Conservation (phyloP, 2,888 invertebrate genomes). For the Mythimna loreyi region DNA sequence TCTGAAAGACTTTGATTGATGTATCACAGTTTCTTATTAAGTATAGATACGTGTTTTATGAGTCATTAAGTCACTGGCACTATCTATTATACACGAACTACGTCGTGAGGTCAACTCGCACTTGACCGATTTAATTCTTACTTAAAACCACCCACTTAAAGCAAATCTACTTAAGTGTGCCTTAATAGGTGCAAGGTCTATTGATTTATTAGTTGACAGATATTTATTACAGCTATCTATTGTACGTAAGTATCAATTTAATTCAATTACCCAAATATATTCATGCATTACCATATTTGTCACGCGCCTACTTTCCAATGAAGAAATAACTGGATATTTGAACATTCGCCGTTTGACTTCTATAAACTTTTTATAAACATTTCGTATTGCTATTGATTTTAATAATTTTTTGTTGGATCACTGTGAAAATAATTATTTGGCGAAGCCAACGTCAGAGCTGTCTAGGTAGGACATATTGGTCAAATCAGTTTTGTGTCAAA, state of each 20-base stretch:
- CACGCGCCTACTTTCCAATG: conserved; percentile 27
- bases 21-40: conserved; percentile 9
- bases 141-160: conserved; percentile 56
- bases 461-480: no score
- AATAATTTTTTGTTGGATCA: no score
- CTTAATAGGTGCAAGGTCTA: conserved; percentile 62
- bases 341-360: conserved; percentile 27
- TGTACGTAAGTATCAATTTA: conserved; percentile 46
- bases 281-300: conserved; percentile 51
- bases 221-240: conserved; percentile 53
- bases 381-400: neutral
- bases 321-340: conserved; percentile 37
- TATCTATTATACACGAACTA: conserved; percentile 8
- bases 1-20: conserved; percentile 12
- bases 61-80: conserved; percentile 23
- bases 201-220: conserved; percentile 54
- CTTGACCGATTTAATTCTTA: conserved; percentile 60
- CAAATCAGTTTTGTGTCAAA: no score
- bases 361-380: conserved; percentile 5
- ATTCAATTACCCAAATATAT: conserved; percentile 55
- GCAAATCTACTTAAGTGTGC: conserved; percentile 35
- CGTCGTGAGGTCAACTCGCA: conserved; percentile 37
- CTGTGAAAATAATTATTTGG: no score
- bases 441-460: no score
- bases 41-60: conserved; percentile 23